Base-by-base conservation (phyloP, 2,797 vertebrate species). In the Anniella stebbinsi region DNA sequence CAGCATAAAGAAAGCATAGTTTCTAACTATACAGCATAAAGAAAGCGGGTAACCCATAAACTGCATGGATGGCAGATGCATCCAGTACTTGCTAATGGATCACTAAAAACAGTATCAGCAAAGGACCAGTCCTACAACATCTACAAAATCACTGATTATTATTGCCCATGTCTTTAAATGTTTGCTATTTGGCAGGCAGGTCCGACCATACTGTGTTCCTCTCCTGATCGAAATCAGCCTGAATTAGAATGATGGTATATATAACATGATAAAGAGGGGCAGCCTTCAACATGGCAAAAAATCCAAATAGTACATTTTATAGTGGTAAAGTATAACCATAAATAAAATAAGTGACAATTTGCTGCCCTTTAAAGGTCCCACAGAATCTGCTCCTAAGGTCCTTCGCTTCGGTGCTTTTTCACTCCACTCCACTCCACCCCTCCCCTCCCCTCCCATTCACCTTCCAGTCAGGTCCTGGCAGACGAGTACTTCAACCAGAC, bases 321-420 rank as follows among this genome's bases (percentile, higher is more conserved):
- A 21, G 13, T 10, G 7, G 23, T 38, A 66, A 76, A 84, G 41
- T 66, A 84, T 21, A 66, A 18, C 6, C 9, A 66, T 33, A 60
- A 63, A 75, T 23, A 83, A 82, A 88, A 75, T 63, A 72, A 88
- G 11, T 38, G n/a, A 21, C 38, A 81, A 82, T 82, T 63, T 38
- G 9, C 54, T 82, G 69, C 12, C 36, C 54, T 88, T 25, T 87
- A 87, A 87, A 15, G 8, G 33, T 36, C 10, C 15, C 3, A 33
- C 38, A 63, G 45, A 45, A 75, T 77, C 30, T 76, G 17, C 36
- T n/a, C n/a, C n/a, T n/a, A n/a, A n/a, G n/a, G n/a, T n/a, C n/a
- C n/a, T n/a, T n/a, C n/a, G n/a, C n/a, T n/a, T n/a, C n/a, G n/a
- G n/a, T n/a, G n/a, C n/a, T n/a, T n/a, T n/a, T n/a, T n/a, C n/a